phyloP scores from a whole-genome alignment of 2,113 vertebrate genomes.

The Diphyllodes magnificus region DNA sequence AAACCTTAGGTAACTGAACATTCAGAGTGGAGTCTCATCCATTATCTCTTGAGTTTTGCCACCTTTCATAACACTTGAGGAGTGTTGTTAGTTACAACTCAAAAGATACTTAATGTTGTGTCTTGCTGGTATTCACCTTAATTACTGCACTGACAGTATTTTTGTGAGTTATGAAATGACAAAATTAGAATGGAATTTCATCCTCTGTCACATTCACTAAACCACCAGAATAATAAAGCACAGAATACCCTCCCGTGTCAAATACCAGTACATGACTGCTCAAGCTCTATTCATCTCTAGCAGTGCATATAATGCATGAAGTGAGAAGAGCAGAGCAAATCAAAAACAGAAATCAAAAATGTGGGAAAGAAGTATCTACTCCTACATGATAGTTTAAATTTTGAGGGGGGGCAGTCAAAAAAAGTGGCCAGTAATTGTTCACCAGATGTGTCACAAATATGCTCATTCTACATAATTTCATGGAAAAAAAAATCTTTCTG shows the following conservation, averaged over 20 bases:
- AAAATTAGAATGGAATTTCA: background rate
- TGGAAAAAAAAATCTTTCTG: background rate
- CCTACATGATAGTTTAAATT: background rate
- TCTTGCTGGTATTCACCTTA: constrained; percentile 49
- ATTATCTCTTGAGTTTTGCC: constrained; percentile 55
- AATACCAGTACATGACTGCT: constrained; percentile 11
- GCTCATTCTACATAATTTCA: background rate
- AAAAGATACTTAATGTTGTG: constrained; percentile 13
- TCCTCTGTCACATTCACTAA: background rate
- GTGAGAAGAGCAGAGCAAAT: background rate
- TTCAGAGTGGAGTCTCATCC: constrained; percentile 42
- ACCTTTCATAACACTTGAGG: constrained; percentile 42
- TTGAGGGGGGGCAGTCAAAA: background rate
- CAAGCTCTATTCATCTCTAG: background rate
- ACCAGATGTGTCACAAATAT: background rate
- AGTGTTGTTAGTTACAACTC: constrained; percentile 47
- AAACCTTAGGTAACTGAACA: constrained; percentile 32
- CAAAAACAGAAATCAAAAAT: background rate
- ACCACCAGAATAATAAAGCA: constrained; percentile 8
- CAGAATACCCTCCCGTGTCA: constrained; percentile 19
- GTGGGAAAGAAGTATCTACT: background rate
- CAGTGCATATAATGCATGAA: background rate
- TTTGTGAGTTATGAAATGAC: constrained; percentile 33
- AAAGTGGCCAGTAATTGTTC: background rate
- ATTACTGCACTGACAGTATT: constrained; percentile 44